A percentile compares a stretch with the other conserved stretches of the same genome.
Evolutionary conservation across 2,797 vertebrate species (phyloP).

Genomic region (Hydrocynus forskahlii): DNA sequence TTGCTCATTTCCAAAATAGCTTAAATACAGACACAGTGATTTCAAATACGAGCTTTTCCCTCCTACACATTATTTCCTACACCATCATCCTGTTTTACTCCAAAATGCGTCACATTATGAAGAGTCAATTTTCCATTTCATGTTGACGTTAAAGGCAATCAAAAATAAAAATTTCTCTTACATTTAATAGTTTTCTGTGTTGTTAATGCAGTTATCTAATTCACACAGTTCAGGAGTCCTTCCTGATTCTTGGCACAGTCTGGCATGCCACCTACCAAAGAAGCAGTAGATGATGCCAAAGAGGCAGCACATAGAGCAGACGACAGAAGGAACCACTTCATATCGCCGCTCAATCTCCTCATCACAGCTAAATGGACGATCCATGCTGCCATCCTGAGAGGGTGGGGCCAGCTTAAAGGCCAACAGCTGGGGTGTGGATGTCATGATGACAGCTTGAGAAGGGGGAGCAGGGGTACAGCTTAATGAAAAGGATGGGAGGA

Average conservation of each 20-base stretch:
- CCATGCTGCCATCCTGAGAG: conserved; percentile 78
- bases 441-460: conserved; percentile 76
- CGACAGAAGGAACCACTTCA: conserved; percentile 93
- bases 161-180: neutral
- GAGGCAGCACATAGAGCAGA: conserved; percentile 99
- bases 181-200: neutral
- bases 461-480: neutral
- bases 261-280: conserved; percentile 85
- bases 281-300: conserved; percentile 99
- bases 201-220: neutral
- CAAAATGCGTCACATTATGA: too few relatives aligned
- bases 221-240: neutral
- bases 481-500: conserved; percentile 58
- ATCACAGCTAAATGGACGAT: conserved; percentile 86
- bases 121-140: neutral
- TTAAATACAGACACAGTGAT: too few relatives aligned
- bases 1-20: too few relatives aligned
- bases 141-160: neutral
- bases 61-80: too few relatives aligned
- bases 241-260: neutral
- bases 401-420: conserved; percentile 81
- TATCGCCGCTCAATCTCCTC: conserved; percentile 92
- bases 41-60: too few relatives aligned
- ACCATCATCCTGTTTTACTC: too few relatives aligned
- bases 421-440: conserved; percentile 81